Conservation (phyloP, 2,113 vertebrate species). For the Dinomys branickii region DNA sequence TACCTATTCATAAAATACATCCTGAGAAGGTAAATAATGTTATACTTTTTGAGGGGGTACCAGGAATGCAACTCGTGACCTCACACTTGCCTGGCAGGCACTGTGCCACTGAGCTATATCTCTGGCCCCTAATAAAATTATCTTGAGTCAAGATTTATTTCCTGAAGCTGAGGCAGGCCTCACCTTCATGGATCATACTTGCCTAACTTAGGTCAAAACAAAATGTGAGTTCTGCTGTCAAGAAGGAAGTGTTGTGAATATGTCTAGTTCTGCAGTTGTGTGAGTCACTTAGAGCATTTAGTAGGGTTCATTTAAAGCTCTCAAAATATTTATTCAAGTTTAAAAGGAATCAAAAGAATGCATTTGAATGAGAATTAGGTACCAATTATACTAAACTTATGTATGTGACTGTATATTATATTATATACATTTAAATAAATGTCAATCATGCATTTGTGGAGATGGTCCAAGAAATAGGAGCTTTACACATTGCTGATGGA, state of each 20-base stretch:
- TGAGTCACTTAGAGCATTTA: not conserved
- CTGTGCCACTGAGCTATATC: too few relatives aligned
- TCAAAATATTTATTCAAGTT: not conserved
- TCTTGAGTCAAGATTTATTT: not conserved
- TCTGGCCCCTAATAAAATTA: not conserved
- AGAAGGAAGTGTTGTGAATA: not conserved
- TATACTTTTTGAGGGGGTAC: not conserved
- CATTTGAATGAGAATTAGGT: not conserved
- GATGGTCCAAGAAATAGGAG: not conserved
- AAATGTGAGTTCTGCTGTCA: constrained; percentile 2
- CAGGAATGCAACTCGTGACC: too few relatives aligned
- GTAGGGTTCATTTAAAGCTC: not conserved
- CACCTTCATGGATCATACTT: not conserved
- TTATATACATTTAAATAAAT: not conserved
- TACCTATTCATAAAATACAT: not conserved
- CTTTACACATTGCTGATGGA: not conserved
- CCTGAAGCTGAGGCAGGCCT: not conserved
- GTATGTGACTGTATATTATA: not conserved
- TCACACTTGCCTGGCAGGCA: too few relatives aligned
- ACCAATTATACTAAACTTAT: not conserved
- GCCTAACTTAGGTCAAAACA: not conserved
- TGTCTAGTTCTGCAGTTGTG: not conserved
- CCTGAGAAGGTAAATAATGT: not conserved
- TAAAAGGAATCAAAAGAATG: constrained; percentile 28
- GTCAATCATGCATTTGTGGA: not conserved